These are phyloP conservation scores for Phenganax subtilis DNA, from an alignment of 92 coral and sea anemone species.

Conservation along the genomic window DNA sequence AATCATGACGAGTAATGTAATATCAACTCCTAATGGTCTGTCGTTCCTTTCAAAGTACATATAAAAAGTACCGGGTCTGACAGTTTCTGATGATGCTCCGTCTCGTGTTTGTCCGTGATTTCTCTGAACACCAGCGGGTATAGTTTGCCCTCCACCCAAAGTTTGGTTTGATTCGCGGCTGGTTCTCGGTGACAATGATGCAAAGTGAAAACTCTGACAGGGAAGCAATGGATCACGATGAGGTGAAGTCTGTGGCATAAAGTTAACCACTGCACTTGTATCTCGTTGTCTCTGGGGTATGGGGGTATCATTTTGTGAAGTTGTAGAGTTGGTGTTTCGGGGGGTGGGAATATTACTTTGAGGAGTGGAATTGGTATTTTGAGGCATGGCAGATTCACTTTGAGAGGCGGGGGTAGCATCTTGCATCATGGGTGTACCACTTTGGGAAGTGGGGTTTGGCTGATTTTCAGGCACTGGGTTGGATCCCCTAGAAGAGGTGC, in stretches of 20 bases:
- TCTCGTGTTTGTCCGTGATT: not conserved
- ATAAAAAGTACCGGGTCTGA: not conserved
- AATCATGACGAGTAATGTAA: too few species aligned
- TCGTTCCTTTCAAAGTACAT: not conserved
- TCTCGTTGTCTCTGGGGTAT: not conserved
- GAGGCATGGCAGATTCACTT: not conserved
- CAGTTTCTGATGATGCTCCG: not conserved
- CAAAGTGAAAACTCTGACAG: slow-evolving; percentile 98
- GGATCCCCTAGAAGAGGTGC: slow-evolving; percentile 25
- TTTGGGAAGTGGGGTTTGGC: slow-evolving; percentile 37
- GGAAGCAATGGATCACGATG: slow-evolving; percentile 93
- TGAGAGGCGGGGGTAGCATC: slow-evolving; percentile 27
- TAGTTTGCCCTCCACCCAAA: slow-evolving; percentile 11
- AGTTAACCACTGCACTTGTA: slow-evolving; percentile 17
- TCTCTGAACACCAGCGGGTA: not conserved
- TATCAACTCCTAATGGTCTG: too few species aligned
- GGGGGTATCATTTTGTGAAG: not conserved
- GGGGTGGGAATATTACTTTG: not conserved
- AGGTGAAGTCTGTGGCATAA: slow-evolving; percentile 37
- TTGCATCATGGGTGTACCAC: slow-evolving; percentile 48
- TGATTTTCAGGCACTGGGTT: slow-evolving; percentile 20
- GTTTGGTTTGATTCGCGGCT: not conserved
- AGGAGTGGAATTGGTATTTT: not conserved
- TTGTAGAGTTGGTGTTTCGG: not conserved
- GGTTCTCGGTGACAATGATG: slow-evolving; percentile 61